These are phyloP conservation scores for Lacanobia oleracea DNA, from an alignment of 2,888 invertebrate species.

Conservation along the genomic window DNA sequence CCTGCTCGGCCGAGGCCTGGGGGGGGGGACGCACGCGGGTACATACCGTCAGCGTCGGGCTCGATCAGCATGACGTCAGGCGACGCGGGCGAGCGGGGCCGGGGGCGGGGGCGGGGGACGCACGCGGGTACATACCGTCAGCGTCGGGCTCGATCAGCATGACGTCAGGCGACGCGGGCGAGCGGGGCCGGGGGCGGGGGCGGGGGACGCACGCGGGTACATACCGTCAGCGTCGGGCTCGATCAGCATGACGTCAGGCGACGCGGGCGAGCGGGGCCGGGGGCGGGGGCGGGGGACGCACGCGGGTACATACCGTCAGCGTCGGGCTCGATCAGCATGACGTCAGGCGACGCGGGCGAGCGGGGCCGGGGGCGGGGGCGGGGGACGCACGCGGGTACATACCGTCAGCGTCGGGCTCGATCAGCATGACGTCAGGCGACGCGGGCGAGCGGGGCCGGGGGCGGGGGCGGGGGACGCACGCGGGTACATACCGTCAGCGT, in stretches of 20 bases:
- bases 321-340: conserved; percentile 86
- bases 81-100: conserved; percentile 64
- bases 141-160: conserved; percentile 86
- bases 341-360: conserved; percentile 76
- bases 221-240: conserved; percentile 82
- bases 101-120: no score
- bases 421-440: conserved; percentile 84
- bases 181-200: no score
- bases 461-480: no score
- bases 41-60: conserved; percentile 80
- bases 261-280: conserved; percentile 65
- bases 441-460: conserved; percentile 67
- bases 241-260: conserved; percentile 86
- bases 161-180: conserved; percentile 79
- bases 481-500: conserved; percentile 80
- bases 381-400: no score
- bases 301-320: conserved; percentile 79
- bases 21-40: no score
- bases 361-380: no score
- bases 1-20: no score
- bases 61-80: conserved; percentile 88
- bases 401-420: conserved; percentile 84
- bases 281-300: no score
- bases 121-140: conserved; percentile 79
- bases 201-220: no score